phyloP scores from a whole-genome alignment of 2,888 invertebrate genomes.

The Chymomyza amoena region DNA sequence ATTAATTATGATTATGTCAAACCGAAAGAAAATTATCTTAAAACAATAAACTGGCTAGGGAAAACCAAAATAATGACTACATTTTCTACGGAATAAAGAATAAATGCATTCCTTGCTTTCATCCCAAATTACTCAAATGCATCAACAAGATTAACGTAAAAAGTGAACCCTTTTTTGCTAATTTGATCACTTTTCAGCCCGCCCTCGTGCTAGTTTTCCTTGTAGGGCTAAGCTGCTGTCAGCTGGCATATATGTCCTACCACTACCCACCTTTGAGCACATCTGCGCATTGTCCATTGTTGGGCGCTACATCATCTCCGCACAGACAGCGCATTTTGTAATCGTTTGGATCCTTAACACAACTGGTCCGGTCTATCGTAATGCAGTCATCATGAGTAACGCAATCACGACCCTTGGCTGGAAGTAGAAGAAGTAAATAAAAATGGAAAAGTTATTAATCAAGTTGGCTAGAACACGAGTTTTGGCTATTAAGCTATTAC shows the following conservation, averaged over 20 bases:
- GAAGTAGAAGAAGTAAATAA: constrained; percentile 27
- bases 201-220: no score
- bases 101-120: no score
- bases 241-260: background rate
- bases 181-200: no score
- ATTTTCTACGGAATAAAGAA: no score
- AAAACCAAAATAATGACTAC: no score
- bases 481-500: constrained; percentile 1
- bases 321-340: constrained; percentile 84
- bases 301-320: constrained; percentile 84
- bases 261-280: constrained; percentile 82
- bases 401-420: constrained; percentile 83
- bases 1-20: no score
- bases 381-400: constrained; percentile 83
- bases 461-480: background rate
- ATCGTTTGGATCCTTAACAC: constrained; percentile 83
- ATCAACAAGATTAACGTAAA: no score
- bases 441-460: background rate
- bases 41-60: no score
- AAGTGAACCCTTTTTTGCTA: no score
- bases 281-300: constrained; percentile 84
- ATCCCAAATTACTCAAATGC: no score
- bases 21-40: no score
- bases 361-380: constrained; percentile 83
- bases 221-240: no score